Conservation (phyloP, 2,888 invertebrate species). For the Apoda limacodes region DNA sequence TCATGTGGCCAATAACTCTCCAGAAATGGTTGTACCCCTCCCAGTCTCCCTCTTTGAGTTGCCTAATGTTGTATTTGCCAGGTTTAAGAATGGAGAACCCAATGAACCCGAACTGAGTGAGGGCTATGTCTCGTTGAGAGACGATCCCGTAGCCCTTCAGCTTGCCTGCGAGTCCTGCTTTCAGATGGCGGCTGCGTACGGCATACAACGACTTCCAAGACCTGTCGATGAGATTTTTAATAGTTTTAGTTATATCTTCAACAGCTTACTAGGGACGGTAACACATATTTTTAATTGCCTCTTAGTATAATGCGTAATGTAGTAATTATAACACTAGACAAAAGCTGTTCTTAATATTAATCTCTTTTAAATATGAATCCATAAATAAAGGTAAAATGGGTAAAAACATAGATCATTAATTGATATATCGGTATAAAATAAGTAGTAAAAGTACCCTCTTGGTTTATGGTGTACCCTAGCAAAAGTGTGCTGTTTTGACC, state of each 20-base stretch:
- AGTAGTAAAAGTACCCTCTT: too few relatives aligned
- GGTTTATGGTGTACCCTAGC: too few relatives aligned
- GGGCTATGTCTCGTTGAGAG: conserved; percentile 80
- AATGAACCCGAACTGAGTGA: conserved; percentile 85
- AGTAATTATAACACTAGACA: too few relatives aligned
- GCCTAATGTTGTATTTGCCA: conserved; percentile 69
- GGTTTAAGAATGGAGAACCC: conserved; percentile 72
- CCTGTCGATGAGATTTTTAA: conserved; percentile 40
- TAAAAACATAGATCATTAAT: too few relatives aligned
- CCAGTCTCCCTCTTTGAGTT: conserved; percentile 64
- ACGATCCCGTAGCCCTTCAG: conserved; percentile 54
- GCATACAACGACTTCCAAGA: conserved; percentile 70
- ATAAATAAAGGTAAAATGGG: too few relatives aligned
- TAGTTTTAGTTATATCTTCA: background rate
- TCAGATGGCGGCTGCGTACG: conserved; percentile 71
- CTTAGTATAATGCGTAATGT: too few relatives aligned
- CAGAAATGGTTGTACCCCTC: conserved; percentile 80
- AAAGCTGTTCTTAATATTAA: too few relatives aligned
- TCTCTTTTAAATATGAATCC: too few relatives aligned
- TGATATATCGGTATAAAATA: too few relatives aligned
- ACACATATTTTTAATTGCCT: too few relatives aligned
- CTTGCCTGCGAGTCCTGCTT: conserved; percentile 52
- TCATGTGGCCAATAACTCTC: conserved; percentile 78
- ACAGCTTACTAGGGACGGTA: background rate
- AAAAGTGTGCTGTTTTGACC: too few relatives aligned